phyloP scores from a whole-genome alignment of 2,113 vertebrate genomes.

The Hipposideros armiger region DNA sequence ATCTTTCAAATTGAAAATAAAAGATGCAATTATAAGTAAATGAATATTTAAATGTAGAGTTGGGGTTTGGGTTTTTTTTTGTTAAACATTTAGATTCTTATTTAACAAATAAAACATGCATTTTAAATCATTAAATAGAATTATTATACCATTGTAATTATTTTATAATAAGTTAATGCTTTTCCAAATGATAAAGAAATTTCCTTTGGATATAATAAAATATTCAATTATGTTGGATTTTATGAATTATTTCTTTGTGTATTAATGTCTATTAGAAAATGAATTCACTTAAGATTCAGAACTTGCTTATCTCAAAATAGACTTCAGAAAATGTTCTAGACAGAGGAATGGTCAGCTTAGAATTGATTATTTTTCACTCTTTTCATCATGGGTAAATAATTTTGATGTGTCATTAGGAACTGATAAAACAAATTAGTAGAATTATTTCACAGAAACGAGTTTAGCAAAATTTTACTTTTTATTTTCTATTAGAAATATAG shows the following conservation, averaged over 20 bases:
- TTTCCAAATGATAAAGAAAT: slow-evolving; percentile 44
- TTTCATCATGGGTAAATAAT: neutral
- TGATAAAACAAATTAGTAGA: neutral
- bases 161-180: neutral
- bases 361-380: neutral
- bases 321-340: neutral
- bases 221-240: neutral
- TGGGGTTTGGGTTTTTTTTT: neutral
- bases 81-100: neutral
- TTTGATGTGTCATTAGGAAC: neutral
- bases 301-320: neutral
- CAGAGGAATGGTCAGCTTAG: neutral
- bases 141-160: neutral
- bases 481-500: neutral
- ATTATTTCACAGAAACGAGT: neutral
- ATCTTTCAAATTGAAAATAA: slow-evolving; percentile 86
- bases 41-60: slow-evolving; percentile 63
- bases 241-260: neutral
- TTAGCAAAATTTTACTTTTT: neutral
- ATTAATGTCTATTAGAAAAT: neutral
- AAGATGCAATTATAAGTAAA: slow-evolving; percentile 82
- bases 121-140: neutral
- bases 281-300: neutral
- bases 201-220: neutral
- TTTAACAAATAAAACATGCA: neutral